Conservation (phyloP, 2,888 invertebrate genomes). For the Leptinotarsa peninsularis region DNA sequence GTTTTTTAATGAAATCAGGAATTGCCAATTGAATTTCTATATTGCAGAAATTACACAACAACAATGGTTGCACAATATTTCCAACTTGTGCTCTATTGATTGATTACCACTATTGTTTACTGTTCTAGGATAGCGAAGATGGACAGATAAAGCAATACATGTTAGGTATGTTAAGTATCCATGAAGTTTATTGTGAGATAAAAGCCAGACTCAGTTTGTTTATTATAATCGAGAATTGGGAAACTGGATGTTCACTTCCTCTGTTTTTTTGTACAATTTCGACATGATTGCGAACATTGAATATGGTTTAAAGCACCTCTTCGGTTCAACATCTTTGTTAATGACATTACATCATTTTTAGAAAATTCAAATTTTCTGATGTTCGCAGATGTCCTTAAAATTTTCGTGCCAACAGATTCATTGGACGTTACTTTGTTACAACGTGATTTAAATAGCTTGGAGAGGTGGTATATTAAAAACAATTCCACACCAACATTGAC, state of each 20-base stretch:
- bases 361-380: too few species aligned
- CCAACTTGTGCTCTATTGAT: neutral
- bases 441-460: too few species aligned
- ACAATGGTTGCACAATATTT: neutral
- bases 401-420: too few species aligned
- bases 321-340: too few species aligned
- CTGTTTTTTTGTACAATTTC: neutral
- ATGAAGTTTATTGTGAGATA: neutral
- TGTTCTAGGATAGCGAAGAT: neutral
- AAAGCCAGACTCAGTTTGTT: neutral
- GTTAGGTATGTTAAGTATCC: neutral
- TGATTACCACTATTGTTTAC: slow-evolving; percentile 2
- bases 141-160: neutral
- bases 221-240: neutral
- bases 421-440: too few species aligned
- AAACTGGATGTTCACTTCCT: neutral
- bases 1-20: neutral
- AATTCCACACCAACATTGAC: too few species aligned
- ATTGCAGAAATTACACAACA: neutral
- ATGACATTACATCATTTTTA: too few species aligned
- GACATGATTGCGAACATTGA: neutral
- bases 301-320: too few species aligned
- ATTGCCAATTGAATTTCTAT: neutral
- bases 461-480: too few species aligned
- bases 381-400: too few species aligned